Percentiles rank a stretch among this genome's conserved stretches.
Conservation (phyloP, 2,797 vertebrate species). For the Stomatorhinus walkeri region DNA sequence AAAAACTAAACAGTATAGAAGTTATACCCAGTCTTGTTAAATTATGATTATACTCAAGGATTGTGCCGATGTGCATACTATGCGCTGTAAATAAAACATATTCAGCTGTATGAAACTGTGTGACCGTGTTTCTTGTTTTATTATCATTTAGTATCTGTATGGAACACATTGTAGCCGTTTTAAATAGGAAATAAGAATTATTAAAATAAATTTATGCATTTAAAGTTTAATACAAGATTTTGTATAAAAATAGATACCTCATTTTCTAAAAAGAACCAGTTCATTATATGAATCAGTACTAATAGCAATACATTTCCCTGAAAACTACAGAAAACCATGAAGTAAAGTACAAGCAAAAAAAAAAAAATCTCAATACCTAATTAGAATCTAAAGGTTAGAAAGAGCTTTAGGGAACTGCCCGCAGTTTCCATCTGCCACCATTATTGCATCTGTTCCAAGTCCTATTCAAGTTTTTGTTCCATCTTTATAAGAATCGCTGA, state of each 20-base stretch:
- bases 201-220: background rate
- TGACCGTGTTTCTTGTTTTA: background rate
- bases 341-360: conserved; percentile 17
- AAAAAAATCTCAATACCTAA: conserved; percentile 54
- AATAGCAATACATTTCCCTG: background rate
- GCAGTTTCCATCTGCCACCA: conserved; percentile 77
- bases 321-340: background rate
- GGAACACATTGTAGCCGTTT: background rate
- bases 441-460: conserved; percentile 83
- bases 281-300: background rate
- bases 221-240: background rate
- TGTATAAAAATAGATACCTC: background rate
- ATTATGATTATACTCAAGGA: background rate
- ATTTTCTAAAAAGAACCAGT: background rate
- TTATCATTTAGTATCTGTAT: background rate
- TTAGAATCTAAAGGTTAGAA: conserved; percentile 60
- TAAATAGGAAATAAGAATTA: background rate
- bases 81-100: background rate
- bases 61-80: background rate
- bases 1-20: background rate
- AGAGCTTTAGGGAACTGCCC: conserved; percentile 54
- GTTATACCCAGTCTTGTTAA: background rate
- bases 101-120: background rate
- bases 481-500: conserved; percentile 71
- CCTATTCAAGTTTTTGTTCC: conserved; percentile 69